Percentiles rank a stretch among this genome's conserved stretches.
Conservation (phyloP, 2,113 vertebrate species). For the Siniperca chuatsi region DNA sequence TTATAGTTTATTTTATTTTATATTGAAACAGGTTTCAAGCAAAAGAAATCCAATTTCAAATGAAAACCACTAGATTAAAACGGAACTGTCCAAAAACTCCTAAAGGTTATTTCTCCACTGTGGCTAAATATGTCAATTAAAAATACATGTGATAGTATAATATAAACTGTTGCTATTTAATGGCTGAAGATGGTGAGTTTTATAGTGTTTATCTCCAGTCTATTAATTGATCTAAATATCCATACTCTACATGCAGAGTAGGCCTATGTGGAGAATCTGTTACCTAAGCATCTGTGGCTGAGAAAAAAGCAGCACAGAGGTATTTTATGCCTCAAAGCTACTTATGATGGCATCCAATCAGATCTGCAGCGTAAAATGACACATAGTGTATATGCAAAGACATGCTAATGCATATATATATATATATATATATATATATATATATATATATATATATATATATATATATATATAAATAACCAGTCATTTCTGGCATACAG, state of each 20-base stretch:
- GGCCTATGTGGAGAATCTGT: not conserved
- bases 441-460: too few species aligned
- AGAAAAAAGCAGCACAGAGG: slow-evolving; percentile 14
- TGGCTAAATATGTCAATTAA: not conserved
- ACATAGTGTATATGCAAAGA: slow-evolving; percentile 36
- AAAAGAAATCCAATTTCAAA: not conserved
- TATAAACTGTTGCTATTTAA: not conserved
- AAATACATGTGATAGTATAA: too few species aligned
- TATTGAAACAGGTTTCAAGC: not conserved
- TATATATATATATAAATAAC: not conserved
- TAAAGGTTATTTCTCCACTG: not conserved
- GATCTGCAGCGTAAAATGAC: not conserved
- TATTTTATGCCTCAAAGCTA: slow-evolving; percentile 1
- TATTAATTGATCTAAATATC: not conserved
- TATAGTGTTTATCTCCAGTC: not conserved
- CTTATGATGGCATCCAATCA: not conserved
- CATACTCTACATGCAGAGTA: not conserved
- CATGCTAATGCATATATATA: slow-evolving; percentile 9
- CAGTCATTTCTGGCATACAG: slow-evolving; percentile 16
- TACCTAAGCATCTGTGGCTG: slow-evolving; percentile 7
- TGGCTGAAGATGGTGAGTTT: not conserved
- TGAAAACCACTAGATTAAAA: not conserved
- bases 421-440: too few species aligned
- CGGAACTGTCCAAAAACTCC: not conserved
- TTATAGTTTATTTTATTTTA: not conserved